Base-by-base conservation (phyloP, 2,888 invertebrate species). In the Oscheius onirici region DNA sequence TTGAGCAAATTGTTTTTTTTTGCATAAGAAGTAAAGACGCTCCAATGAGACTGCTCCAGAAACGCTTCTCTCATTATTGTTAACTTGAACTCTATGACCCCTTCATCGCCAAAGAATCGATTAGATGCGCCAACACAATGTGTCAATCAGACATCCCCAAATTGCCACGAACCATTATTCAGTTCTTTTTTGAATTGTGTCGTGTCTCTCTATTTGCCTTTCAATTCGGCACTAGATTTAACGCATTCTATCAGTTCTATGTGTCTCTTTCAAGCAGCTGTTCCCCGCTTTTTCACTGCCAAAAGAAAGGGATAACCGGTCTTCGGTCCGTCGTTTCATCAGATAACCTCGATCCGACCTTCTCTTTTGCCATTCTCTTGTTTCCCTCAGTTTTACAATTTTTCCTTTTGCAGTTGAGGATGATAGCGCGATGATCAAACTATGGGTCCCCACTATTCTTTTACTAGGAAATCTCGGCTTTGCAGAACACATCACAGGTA, bases 381-480 rank as follows among this genome's bases (percentile, higher is more conserved):
- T 49, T 49, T 22, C 15, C 17, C 15, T n/a, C 2, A 2, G 8
- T 17, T n/a, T 20, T 20, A 17, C 17, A 22, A 20, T 17, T 13
- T 60, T 24, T 60, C 15, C 3, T 10, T 41, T 63, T 63, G 44
- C 28, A 49, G 46, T 46, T 49, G 20, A 63, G 28, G 26, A 63
- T 63, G 63, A 63, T 49, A 34, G 46, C 63, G 49, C 63, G 63
- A 63, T 63, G 63, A 63, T 26, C 63, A 63, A 63, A 63, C 46
- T 46, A 63, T 63, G 63, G 46, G 46, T 49, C 34, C 24, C n/a
- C 44, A 49, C 22, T 46, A 26, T 49, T 46, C 49, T 63, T 43
- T 44, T 43, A 10, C 26, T 41, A 20, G 26, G 41, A 46, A 26
- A 26, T 11, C 26, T 13, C 41, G 20, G 11, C 15, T 10, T n/a